A percentile compares a stretch with the other conserved stretches of the same genome.
Evolutionary conservation across 2,113 vertebrate species (phyloP).

Genomic region (Entosphenus tridentatus): DNA sequence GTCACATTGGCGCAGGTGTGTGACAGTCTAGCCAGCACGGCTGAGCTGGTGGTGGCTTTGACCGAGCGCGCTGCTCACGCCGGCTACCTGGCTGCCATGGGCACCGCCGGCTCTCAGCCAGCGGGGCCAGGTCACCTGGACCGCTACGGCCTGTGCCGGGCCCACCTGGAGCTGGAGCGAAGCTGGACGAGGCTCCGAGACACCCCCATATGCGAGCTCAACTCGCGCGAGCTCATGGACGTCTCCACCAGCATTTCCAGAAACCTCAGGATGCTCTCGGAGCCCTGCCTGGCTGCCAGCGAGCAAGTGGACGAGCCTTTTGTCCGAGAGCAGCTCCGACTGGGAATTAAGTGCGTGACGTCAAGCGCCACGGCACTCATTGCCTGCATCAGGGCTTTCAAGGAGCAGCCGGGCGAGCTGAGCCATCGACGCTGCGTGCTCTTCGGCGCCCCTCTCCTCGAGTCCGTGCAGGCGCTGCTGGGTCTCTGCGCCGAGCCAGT

Average conservation of each 20-base stretch:
- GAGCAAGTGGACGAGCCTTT: slow-evolving; percentile 75
- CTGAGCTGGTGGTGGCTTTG: slow-evolving; percentile 69
- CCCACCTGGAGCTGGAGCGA: slow-evolving; percentile 82
- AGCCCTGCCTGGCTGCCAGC: slow-evolving; percentile 63
- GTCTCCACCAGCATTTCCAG: slow-evolving; percentile 78
- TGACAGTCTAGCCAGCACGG: slow-evolving; percentile 70
- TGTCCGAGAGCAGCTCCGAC: slow-evolving; percentile 80
- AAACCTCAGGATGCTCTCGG: slow-evolving; percentile 76
- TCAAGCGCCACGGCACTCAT: slow-evolving; percentile 71
- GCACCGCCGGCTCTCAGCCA: slow-evolving; percentile 50
- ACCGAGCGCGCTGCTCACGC: slow-evolving; percentile 82
- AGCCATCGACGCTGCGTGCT: slow-evolving; percentile 63
- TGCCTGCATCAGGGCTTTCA: slow-evolving; percentile 78
- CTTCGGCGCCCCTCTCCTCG: slow-evolving; percentile 65
- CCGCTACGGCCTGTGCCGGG: slow-evolving; percentile 84
- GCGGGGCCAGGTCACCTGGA: slow-evolving; percentile 69
- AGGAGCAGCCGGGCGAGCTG: slow-evolving; percentile 67
- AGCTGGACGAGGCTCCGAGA: slow-evolving; percentile 49
- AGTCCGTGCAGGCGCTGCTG: slow-evolving; percentile 64
- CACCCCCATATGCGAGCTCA: slow-evolving; percentile 53
- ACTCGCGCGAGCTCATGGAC: slow-evolving; percentile 69
- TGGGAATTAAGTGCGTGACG: slow-evolving; percentile 84
- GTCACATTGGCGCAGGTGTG: slow-evolving; percentile 17
- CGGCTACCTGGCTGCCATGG: slow-evolving; percentile 68
- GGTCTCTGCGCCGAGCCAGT: slow-evolving; percentile 90